These are phyloP conservation scores for Cassiopea xamachana DNA, from an alignment of 30 jellyfish, hydroid and myxozoan species.

Conservation along the genomic window DNA sequence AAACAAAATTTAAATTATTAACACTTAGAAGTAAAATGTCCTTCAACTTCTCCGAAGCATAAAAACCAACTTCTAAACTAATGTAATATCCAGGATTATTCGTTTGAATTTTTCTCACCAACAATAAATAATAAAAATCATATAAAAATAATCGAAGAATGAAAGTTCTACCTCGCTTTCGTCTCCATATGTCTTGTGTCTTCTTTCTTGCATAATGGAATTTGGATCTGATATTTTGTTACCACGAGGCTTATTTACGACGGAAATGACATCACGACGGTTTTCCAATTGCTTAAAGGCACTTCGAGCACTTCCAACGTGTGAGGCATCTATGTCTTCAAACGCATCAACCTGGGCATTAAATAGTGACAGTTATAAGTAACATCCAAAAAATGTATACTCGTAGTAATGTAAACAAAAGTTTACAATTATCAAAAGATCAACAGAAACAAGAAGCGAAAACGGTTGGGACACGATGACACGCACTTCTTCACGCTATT, in stretches of 20 bases:
- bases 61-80: no score
- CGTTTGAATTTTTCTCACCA: not conserved
- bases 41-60: no score
- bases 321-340: conserved; percentile 53
- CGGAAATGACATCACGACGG: conserved; percentile 15
- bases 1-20: no score
- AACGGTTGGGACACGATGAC: no score
- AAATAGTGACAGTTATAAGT: no score
- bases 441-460: no score
- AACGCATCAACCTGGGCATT: conserved; percentile 32
- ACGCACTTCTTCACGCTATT: not conserved
- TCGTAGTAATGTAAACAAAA: no score
- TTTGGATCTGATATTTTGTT: conserved; percentile 52
- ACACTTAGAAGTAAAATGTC: no score
- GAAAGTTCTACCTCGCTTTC: conserved; percentile 10
- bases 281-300: conserved; percentile 58
- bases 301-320: conserved; percentile 66
- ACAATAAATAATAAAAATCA: no score
- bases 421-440: no score
- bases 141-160: not conserved
- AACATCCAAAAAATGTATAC: no score
- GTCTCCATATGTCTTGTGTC: conserved; percentile 69
- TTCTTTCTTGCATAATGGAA: conserved; percentile 43
- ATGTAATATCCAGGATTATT: no score
- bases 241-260: conserved; percentile 47